Percentiles rank a stretch among this genome's conserved stretches.
Conservation (phyloP, 30 jellyfish, hydroid and myxozoan species). For the Cassiopea xamachana region DNA sequence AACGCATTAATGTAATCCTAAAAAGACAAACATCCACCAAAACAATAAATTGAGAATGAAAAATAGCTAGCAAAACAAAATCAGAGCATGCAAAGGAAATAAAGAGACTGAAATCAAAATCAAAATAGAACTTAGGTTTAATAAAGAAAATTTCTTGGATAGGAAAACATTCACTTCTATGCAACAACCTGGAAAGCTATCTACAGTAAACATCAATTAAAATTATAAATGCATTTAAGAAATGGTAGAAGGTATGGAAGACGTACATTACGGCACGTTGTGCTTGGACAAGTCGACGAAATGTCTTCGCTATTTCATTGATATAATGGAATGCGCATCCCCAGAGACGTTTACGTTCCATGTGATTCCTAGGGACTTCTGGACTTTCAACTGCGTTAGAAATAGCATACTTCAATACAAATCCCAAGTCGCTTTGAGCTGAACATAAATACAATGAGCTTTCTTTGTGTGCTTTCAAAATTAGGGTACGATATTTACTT, state of each 20-base stretch:
- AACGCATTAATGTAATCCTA: slow-evolving; percentile 58
- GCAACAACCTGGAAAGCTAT: no score
- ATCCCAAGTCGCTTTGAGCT: background rate
- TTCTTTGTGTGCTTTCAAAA: no score
- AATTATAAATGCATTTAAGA: no score
- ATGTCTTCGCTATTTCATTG: slow-evolving; percentile 61
- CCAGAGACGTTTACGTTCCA: slow-evolving; percentile 54
- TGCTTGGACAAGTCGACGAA: slow-evolving; percentile 60
- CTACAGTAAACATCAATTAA: no score
- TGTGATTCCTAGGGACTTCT: background rate
- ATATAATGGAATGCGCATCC: slow-evolving; percentile 31
- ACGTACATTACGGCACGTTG: slow-evolving; percentile 75
- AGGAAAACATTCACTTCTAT: no score
- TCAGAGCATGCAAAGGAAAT: background rate
- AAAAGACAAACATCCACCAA: background rate
- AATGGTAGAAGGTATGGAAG: background rate
- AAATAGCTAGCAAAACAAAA: background rate
- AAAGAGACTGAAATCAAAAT: no score
- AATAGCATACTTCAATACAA: background rate
- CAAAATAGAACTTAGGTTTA: no score
- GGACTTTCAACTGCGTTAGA: slow-evolving; percentile 34
- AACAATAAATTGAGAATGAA: background rate
- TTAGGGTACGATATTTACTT: no score
- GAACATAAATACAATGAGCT: no score
- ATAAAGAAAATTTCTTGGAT: no score